Percentiles rank a stretch among this genome's conserved stretches.
Conservation (phyloP, 2,113 vertebrate genomes). For the Rhagologus leucostigma region DNA sequence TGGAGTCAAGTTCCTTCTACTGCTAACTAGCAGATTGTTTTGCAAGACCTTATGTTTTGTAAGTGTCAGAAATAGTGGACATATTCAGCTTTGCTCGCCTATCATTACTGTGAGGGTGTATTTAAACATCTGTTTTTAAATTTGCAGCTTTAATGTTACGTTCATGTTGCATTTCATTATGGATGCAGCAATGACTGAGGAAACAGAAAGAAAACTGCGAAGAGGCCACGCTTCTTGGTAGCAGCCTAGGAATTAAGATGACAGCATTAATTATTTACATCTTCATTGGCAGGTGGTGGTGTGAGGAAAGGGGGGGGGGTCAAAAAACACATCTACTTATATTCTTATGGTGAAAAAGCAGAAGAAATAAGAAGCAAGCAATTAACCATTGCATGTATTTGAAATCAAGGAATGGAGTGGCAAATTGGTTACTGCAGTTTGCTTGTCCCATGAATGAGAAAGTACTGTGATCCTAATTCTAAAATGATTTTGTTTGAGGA, state of each 20-base stretch:
- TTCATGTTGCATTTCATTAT: background rate
- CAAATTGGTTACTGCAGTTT: background rate
- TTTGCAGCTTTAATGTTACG: background rate
- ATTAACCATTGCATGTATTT: background rate
- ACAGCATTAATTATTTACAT: constrained; percentile 43
- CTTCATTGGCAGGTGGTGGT: constrained; percentile 33
- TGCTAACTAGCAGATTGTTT: background rate
- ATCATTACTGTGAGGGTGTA: background rate
- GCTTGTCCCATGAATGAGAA: rapidly evolving
- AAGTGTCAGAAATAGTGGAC: background rate
- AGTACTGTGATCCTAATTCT: background rate
- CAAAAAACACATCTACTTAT: background rate
- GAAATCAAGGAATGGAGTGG: background rate
- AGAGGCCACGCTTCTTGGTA: background rate
- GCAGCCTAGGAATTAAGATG: constrained; percentile 39
- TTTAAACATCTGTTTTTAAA: background rate
- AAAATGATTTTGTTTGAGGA: background rate
- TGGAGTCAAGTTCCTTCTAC: background rate
- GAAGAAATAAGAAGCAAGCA: background rate
- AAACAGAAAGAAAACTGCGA: constrained; percentile 9
- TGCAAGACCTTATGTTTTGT: background rate
- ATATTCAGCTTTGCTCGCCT: background rate
- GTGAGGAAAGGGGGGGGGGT: background rate
- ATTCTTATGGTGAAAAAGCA: background rate
- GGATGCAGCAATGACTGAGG: background rate